Conservation (phyloP, 1,140 invertebrate species). For the Lordiphosa stackelbergi region DNA sequence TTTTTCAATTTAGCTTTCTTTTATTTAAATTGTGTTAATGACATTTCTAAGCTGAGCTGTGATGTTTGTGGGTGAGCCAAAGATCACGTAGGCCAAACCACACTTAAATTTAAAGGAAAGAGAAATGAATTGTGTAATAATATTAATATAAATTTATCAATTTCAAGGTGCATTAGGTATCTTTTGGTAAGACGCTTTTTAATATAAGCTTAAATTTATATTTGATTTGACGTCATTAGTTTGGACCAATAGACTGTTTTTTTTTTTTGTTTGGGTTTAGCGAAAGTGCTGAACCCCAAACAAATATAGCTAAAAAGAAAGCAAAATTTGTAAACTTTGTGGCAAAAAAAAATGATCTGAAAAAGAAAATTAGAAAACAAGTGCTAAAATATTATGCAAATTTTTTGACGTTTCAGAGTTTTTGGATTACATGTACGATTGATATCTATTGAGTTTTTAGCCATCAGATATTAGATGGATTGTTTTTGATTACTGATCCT, state of each 20-base stretch:
- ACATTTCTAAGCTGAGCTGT: neutral
- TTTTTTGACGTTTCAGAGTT: no score
- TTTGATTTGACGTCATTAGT: conserved; percentile 41
- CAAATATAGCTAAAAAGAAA: conserved; percentile 15
- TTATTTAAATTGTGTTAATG: conserved; percentile 14
- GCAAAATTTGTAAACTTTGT: neutral
- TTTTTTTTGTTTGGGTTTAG: conserved; percentile 14
- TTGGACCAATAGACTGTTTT: neutral
- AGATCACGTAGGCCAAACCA: conserved; percentile 30
- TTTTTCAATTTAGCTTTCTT: conserved; percentile 23
- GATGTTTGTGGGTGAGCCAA: conserved; percentile 13
- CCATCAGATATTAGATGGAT: no score
- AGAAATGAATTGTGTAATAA: no score
- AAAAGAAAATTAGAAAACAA: conserved; percentile 9
- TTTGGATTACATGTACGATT: no score
- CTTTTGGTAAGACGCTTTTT: conserved; percentile 20
- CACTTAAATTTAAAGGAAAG: neutral
- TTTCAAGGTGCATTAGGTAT: neutral
- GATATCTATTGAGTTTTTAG: no score
- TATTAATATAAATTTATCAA: no score
- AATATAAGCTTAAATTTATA: conserved; percentile 29
- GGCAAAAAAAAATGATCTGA: neutral
- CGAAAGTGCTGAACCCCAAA: conserved; percentile 36
- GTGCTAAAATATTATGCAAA: conserved; percentile 1
- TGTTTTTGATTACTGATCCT: no score